phyloP scores from a whole-genome alignment of 2,888 invertebrate species.

The Scaptomyza caliginosa region DNA sequence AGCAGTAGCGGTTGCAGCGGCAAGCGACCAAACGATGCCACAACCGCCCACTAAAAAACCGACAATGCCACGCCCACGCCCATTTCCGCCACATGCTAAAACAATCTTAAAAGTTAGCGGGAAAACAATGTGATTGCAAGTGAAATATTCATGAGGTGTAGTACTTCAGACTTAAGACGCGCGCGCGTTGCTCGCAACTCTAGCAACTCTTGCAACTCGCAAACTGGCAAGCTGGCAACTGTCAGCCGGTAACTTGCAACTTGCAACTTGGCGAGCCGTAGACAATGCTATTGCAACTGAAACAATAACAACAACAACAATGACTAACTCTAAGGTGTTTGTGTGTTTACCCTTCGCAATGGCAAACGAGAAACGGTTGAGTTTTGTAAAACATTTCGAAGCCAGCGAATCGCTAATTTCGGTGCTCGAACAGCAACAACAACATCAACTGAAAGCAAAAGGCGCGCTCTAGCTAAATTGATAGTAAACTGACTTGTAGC shows the following conservation, averaged over 20 bases:
- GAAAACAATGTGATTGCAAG: constrained; percentile 80
- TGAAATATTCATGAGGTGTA: constrained; percentile 78
- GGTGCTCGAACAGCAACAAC: constrained; percentile 26
- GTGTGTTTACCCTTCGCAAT: constrained; percentile 26
- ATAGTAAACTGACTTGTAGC: constrained; percentile 60
- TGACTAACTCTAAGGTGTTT: constrained; percentile 28
- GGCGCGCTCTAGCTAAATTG: constrained; percentile 51
- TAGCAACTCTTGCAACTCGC: constrained; percentile 40
- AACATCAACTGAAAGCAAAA: constrained; percentile 4
- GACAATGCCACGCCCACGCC: constrained; percentile 55
- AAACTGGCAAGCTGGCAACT: constrained; percentile 15
- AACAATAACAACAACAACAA: constrained; percentile 7
- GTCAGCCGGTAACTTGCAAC: constrained; percentile 20
- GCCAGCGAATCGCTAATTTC: constrained; percentile 67
- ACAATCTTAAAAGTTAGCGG: constrained; percentile 79
- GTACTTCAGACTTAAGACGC: constrained; percentile 17
- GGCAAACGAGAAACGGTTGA: neutral
- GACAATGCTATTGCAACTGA: constrained; percentile 39
- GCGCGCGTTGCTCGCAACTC: neutral
- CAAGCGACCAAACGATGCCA: constrained; percentile 8
- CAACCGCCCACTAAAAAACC: constrained; percentile 36
- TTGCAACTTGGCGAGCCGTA: constrained; percentile 39
- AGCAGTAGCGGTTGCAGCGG: neutral
- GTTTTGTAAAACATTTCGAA: neutral
- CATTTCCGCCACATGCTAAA: constrained; percentile 76